Evolutionary conservation across 92 coral and sea anemone species (phyloP), one percentile per base, ranked within the genome.

Genomic region (Epizoanthus ramosus): DNA sequence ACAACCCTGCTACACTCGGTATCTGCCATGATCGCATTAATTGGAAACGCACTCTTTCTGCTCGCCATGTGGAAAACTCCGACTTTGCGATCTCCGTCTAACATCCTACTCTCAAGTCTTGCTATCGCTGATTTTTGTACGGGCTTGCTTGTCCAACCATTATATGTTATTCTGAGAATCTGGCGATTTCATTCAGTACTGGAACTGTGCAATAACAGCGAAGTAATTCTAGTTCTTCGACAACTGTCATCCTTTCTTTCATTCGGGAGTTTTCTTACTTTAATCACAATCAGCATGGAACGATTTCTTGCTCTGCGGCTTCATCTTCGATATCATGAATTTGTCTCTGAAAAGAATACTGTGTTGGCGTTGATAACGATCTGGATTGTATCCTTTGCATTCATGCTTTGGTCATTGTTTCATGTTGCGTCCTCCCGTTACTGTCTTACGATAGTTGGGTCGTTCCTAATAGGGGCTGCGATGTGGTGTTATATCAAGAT

Each of bases 11-110:
- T 63, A 63, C 37, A 23, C 68, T 63, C 68, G 5, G 31, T 19
- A 25, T 68, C 24, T 31, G 52, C 73, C 35, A 9, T 68, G n/a
- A 68, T 21, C n/a, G 73, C 73, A 8, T 17, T 28, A 16, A 31
- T 35, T 16, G 52, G 52, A 68, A 68, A 37, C 47, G 53, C 47
- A 35, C 73, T 68, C n/a, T 68, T 35, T 6, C 50, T 68, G 3
- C 52, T 68, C 22, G 31, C 73, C 24, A 68, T 68, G 73, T 35
- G 73, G 73, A 68, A 45, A 68, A 69, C 25, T 8, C 39, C 74
- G 10, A 33, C 56, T 33, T 47, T 69, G 54, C 74, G 53, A 6
- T 69, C 74, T 7, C 39, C 54, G 4, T 69, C 74, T 35, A 69
- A 69, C 74, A 28, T 69, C 35, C 25, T 69, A 37, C 74, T 69